These are phyloP conservation scores for Leucozona laternaria DNA, from an alignment of 2,888 invertebrate species.

Conservation along the genomic window DNA sequence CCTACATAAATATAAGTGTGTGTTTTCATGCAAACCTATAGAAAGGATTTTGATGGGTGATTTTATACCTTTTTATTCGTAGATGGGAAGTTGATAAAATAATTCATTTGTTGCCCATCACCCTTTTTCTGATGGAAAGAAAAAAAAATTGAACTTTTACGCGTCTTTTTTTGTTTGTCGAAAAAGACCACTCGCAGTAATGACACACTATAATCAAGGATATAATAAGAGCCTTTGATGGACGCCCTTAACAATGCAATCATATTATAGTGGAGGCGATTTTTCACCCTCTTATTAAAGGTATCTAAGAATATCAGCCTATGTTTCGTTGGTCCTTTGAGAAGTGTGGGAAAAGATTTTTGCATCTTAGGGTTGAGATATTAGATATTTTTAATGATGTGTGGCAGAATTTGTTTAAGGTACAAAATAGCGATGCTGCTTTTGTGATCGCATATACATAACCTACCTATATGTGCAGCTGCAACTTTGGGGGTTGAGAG, in stretches of 20 bases:
- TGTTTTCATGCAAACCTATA: no score
- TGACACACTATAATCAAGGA: conserved; percentile 40
- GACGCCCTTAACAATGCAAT: conserved; percentile 41
- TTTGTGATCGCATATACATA: neutral
- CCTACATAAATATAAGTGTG: neutral
- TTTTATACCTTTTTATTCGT: neutral
- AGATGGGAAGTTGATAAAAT: conserved; percentile 67
- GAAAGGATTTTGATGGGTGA: conserved; percentile 19
- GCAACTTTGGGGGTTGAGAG: conserved; percentile 48
- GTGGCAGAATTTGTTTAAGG: conserved; percentile 28
- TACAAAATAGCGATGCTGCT: conserved; percentile 39
- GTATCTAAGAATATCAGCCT: neutral
- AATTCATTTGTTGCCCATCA: conserved; percentile 64
- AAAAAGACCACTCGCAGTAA: conserved; percentile 59
- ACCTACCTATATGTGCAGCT: neutral
- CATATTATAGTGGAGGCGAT: conserved; percentile 63
- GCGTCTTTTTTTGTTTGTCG: conserved; percentile 60
- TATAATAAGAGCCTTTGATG: conserved; percentile 39
- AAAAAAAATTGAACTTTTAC: conserved; percentile 58
- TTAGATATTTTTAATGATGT: conserved; percentile 20
- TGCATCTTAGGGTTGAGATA: conserved; percentile 52
- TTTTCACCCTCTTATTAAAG: conserved; percentile 56
- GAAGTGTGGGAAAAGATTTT: conserved; percentile 68
- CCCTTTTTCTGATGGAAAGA: conserved; percentile 42
- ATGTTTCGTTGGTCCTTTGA: conserved; percentile 3